Base-by-base conservation (phyloP, 1,140 invertebrate species). In the Papilio glaucus region DNA sequence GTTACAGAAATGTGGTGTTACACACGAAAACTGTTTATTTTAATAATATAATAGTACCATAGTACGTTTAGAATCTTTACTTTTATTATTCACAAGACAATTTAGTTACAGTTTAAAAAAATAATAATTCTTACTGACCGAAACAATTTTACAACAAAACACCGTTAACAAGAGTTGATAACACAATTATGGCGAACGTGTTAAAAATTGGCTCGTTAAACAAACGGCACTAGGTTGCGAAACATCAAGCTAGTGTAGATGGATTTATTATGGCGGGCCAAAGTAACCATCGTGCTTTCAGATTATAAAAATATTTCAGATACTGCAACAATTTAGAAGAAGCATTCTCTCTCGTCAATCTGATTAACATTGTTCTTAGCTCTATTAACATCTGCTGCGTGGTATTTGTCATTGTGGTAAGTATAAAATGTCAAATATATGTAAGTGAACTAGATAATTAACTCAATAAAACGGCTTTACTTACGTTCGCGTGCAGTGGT, bases 341-440 rank as follows among this genome's bases (percentile, higher is more conserved):
- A 63, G 85, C 86, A 29, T 92, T 91, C 69, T 89, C 89, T 1
- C 77, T 91, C 15, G 86, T 87, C 6, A 91, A 90, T 77, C 83
- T 92, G 4, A 83, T 91, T 29, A 92, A 90, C 60, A 85, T 90
- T 49, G 81, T 90, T n/a, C 80, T 92, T 45, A 92, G 90, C 69
- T 92, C 90, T 0, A 77, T 91, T 2, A 92, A 90, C 63, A 90
- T 92, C 39, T 92, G 90, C 78, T 92, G 89, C 39, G 88, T 90
- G 4, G 81, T 88, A 5, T 92, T 92, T 45, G 84, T 88, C 8
- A 90, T 90, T 74, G 83, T 92, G 77, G 90, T 91, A 74, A 53
- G 86, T 85, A 82, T 41, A 38, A 71, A 12, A n/a, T n/a, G n/a
- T 29, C 10, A 69, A n/a, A 42, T 63, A 53, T 42, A n/a, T n/a